Evolutionary conservation across 2,797 vertebrate species (phyloP), one percentile per base, ranked within the genome.

Genomic region (Tenualosa thibaudeaui): DNA sequence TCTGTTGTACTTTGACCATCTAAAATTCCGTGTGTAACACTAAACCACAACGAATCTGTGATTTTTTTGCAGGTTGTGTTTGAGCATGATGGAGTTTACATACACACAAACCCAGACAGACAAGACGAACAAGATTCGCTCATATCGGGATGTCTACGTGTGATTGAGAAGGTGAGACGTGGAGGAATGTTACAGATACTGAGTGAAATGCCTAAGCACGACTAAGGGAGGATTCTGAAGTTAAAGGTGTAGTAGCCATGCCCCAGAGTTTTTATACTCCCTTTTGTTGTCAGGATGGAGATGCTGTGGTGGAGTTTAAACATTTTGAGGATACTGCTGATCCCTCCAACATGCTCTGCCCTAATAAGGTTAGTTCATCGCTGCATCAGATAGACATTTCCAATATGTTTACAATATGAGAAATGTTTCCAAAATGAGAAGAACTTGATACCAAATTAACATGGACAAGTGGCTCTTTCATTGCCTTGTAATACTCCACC

Each of bases 71-170:
- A 96, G 95, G 88, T 96, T 90, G 37, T 95, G 13, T 96, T 95
- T 89, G 94, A 96, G 85, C 94, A 96, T 85, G 95, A 96, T 88
- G 95, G 95, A 4, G 94, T 96, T 83, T 96, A 94, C 90, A 95
- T 96, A 92, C 96, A 96, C 87, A 93, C 94, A 50, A 93, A 94
- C 81, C 93, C 89, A 26, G 93, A 93, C 89, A 96, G 94, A 91
- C 92, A 91, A 81, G 94, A 88, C 86, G 95, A 95, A 82, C 95
- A 95, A 87, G 96, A 96, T 87, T 94, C 84, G 85, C 93, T 95
- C 89, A 94, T 95, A 88, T 90, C 94, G 85, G 96, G 96, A 91
- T 88, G 92, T 89, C 89, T 96, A 12, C 93, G 92, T 91, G 92
- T 96, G 85, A 92, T 96, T 90, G 95, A 96, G 90, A 96, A 96